Conservation (phyloP, 2,888 invertebrate species). For the Diaphora mendica region DNA sequence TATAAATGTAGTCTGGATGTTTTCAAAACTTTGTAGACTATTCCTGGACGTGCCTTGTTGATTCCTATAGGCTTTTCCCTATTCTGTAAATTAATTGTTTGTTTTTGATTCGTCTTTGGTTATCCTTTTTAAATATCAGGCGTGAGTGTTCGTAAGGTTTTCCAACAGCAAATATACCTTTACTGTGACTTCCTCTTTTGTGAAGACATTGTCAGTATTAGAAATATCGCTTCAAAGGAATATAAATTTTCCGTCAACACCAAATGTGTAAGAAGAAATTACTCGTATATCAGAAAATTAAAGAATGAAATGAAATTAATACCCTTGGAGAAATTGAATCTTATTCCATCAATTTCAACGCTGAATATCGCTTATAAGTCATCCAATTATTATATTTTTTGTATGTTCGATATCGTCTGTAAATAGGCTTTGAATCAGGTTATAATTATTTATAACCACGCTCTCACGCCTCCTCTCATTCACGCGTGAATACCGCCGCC, state of each 20-base stretch:
- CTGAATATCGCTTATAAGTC: neutral
- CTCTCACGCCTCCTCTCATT: slow-evolving; percentile 3
- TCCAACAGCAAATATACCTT: no score
- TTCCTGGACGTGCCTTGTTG: neutral
- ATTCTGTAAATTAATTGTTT: no score
- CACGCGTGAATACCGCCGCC: neutral
- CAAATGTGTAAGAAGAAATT: neutral
- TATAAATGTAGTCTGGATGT: neutral
- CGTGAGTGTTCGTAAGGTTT: no score
- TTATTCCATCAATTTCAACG: neutral
- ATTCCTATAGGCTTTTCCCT: no score
- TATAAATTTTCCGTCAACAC: neutral
- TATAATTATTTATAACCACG: slow-evolving; percentile 7
- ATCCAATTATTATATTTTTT: neutral
- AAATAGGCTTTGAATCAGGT: no score
- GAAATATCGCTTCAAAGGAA: neutral
- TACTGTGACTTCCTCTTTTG: no score
- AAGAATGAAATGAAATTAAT: neutral
- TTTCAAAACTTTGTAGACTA: neutral
- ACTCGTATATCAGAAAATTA: neutral
- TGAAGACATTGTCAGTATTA: neutral
- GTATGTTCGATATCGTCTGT: neutral
- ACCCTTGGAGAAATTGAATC: neutral
- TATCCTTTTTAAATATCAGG: no score
- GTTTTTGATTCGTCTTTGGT: no score